Evolutionary conservation across 2,113 vertebrate species (phyloP), one percentile per base, ranked within the genome.

Genomic region (Collichthys lucidus): DNA sequence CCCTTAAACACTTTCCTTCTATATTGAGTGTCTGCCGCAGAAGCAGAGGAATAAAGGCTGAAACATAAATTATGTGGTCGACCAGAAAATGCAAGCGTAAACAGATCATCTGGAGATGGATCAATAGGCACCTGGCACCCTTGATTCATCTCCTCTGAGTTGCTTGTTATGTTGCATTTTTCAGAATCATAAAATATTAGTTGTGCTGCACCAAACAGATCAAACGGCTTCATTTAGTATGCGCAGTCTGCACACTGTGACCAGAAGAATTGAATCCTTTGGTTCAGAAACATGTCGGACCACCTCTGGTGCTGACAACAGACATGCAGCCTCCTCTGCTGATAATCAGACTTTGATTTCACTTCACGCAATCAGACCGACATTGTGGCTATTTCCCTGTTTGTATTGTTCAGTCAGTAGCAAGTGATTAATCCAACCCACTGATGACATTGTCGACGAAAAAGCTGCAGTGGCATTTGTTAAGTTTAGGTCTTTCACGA

Each of bases 41-140:
- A 12, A 5, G 63, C 2, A n/a, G 40, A 22, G 19, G 53, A 11
- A 53, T 49, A 15, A 50, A 61, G 69, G 59, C 68, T 78, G 49
- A 44, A 52, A 59, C 35, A 35, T 80, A 77, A 74, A 83, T 74
- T 22, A 75, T 50, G n/a, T 24, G 1, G 4, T 56, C 50, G 74
- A 69, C 44, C 52, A 62, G 56, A 78, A 83, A 75, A 80, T 35
- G 20, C 49, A 69, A 35, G 50, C 5, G n/a, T 50, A 79, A 79
- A 68, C n/a, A 52, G 29, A 77, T 73, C 5, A 77, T 66, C 63
- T 75, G 29, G 20, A 66, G 66, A 76, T 16, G 52, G 19, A 49
- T 59, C 63, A 20, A 16, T 49, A 44, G n/a, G 35, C 73, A 65
- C 49, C 35, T 8, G 24, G 46, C 70, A 15, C 15, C 56, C 11